A percentile compares a stretch with the other conserved stretches of the same genome.
Conservation (phyloP, 2,113 vertebrate species). For the Blennius ocellaris region DNA sequence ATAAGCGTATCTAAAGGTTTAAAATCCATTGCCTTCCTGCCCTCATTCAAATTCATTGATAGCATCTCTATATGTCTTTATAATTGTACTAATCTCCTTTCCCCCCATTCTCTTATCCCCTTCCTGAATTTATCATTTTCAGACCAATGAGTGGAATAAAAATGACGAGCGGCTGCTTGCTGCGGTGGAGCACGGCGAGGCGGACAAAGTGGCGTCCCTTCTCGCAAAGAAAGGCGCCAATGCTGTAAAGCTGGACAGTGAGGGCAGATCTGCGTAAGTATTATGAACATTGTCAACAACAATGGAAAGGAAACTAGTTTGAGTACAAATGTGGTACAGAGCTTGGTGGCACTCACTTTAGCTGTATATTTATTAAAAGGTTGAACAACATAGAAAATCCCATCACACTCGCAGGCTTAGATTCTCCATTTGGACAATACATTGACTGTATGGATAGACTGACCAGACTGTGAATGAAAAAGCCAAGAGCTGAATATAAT, state of each 20-base stretch:
- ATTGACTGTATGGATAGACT: too few species aligned
- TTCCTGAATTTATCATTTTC: not conserved
- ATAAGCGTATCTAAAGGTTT: too few species aligned
- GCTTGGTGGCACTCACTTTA: not conserved
- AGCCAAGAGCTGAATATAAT: too few species aligned
- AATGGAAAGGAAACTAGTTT: not conserved
- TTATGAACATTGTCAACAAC: constrained; percentile 17
- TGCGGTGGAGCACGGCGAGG: constrained; percentile 95
- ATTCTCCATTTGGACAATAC: too few species aligned
- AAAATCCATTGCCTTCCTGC: not conserved
- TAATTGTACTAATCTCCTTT: too few species aligned
- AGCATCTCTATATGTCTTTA: not conserved
- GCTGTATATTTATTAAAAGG: not conserved
- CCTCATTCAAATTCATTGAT: not conserved
- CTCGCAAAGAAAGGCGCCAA: constrained; percentile 95
- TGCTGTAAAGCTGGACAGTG: constrained; percentile 91
- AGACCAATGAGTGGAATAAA: constrained; percentile 98
- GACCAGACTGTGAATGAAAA: too few species aligned
- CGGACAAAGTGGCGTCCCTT: constrained; percentile 91
- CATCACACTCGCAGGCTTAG: too few species aligned
- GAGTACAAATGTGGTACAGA: not conserved
- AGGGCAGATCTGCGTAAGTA: constrained; percentile 97
- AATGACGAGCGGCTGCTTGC: constrained; percentile 95
- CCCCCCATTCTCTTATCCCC: not conserved
- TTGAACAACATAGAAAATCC: too few species aligned